Base-by-base conservation (phyloP, 1,140 invertebrate genomes). In the Glossosoma conforme region DNA sequence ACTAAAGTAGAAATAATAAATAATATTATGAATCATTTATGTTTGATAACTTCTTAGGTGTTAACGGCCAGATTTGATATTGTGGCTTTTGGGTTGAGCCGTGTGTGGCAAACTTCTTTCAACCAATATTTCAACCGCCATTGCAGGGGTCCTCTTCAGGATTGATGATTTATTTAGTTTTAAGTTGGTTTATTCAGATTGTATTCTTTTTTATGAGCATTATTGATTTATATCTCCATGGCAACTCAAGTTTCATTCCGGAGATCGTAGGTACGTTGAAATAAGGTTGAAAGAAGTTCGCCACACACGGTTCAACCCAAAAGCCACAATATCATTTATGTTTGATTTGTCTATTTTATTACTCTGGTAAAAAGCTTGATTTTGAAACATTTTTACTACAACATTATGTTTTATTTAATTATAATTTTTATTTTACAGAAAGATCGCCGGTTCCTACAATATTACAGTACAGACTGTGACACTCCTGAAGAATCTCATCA, bases 401-500 rank as follows among this genome's bases (percentile, higher is more conserved):
- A 20, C 20, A 1, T 4, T 43, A 1, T 6, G 2, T 25, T 13
- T 17, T 10, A n/a, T 43, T 14, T 13, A 37, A 21, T 48, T 36
- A 33, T 38, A 4, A 30, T 50, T 30, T 24, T 3, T 44, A 21
- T 36, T 38, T 67, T 67, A 30, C 54, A 84, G 82, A 18, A 71
- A 79, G 58, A 63, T 81, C 2, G 72, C 70, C 37, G 77, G 71
- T 24, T 81, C 80, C 1, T 76, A 79, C 55, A 74, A 76, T 56
- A 78, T 83, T 45, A 78, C 82, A n/a, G 62, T 77, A 19, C 72
- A 72, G 42, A 81, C 80, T 4, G 68, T 83, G 41, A 60, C 66
- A 18, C 62, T 77, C 25, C 64, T 85, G 14, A 82, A 84, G 57
- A 70, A 77, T 46, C 70, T 83, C 1, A 78, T 84, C 25, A 71